These are phyloP conservation scores for Montipora foliosa DNA, from an alignment of 64 coral and sea anemone genomes.

Conservation along the genomic window DNA sequence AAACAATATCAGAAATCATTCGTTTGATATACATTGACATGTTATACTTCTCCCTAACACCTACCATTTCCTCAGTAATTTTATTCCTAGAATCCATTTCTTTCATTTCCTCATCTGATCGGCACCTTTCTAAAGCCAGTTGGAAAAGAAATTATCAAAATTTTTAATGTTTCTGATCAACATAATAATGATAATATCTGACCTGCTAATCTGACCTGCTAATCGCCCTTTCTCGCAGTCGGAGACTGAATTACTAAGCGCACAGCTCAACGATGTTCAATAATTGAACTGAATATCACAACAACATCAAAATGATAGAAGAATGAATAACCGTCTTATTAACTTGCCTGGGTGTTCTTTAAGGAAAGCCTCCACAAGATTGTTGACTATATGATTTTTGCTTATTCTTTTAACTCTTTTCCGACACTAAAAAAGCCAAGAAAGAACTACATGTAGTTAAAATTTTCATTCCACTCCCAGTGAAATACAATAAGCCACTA, in stretches of 20 bases:
- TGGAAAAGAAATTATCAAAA: too few relatives aligned
- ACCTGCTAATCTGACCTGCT: too few relatives aligned
- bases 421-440: conserved; percentile 79
- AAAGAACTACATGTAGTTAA: not conserved
- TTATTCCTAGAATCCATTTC: conserved; percentile 98
- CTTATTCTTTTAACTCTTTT: conserved; percentile 85
- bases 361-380: conserved; percentile 93
- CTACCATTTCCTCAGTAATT: conserved; percentile 96
- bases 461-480: not conserved
- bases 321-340: not conserved
- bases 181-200: too few relatives aligned
- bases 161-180: too few relatives aligned
- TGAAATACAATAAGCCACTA: too few relatives aligned
- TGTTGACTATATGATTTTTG: conserved; percentile 96
- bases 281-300: not conserved
- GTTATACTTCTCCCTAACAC: not conserved
- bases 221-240: too few relatives aligned
- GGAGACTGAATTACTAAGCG: too few relatives aligned
- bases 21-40: too few relatives aligned
- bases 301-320: not conserved
- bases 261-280: too few relatives aligned
- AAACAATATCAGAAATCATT: too few relatives aligned
- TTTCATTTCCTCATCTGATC: conserved; percentile 86
- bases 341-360: conserved; percentile 83
- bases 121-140: conserved; percentile 69